Evolutionary conservation across 2,797 vertebrate genomes (phyloP).

Genomic region (Siniperca scherzeri): DNA sequence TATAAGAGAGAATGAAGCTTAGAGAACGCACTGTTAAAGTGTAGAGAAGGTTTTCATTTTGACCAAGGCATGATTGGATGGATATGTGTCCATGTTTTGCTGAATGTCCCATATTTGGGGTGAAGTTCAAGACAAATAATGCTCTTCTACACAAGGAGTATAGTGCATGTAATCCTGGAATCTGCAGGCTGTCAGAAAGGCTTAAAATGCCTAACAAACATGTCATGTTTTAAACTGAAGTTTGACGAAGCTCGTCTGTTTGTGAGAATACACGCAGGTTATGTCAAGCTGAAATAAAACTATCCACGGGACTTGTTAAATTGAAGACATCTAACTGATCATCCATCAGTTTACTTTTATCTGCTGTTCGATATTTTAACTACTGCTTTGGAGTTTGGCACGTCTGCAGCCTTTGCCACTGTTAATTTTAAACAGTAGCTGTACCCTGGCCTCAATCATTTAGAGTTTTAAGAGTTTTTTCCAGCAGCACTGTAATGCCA

Average conservation of each 20-base stretch:
- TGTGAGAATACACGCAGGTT: background rate
- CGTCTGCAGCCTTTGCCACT: background rate
- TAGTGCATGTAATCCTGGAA: no score
- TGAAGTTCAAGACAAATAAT: background rate
- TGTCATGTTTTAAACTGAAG: no score
- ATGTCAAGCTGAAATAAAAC: background rate
- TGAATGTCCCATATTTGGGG: background rate
- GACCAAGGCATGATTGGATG: background rate
- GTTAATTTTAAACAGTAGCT: background rate
- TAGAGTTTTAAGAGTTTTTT: background rate
- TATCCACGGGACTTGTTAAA: background rate
- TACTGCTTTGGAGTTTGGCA: background rate
- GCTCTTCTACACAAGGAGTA: background rate
- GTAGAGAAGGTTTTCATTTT: background rate
- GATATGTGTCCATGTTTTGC: background rate
- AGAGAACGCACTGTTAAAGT: background rate
- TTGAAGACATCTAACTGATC: background rate
- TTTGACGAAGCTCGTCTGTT: no score
- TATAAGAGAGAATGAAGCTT: slow-evolving; percentile 57
- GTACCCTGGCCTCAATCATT: background rate
- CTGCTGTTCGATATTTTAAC: background rate
- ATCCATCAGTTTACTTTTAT: background rate
- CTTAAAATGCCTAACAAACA: no score
- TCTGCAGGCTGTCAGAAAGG: no score
- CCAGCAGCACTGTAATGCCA: background rate